Evolutionary conservation across 2,113 vertebrate species (phyloP), one percentile per base, ranked within the genome.

Genomic region (Indicator maculatus): DNA sequence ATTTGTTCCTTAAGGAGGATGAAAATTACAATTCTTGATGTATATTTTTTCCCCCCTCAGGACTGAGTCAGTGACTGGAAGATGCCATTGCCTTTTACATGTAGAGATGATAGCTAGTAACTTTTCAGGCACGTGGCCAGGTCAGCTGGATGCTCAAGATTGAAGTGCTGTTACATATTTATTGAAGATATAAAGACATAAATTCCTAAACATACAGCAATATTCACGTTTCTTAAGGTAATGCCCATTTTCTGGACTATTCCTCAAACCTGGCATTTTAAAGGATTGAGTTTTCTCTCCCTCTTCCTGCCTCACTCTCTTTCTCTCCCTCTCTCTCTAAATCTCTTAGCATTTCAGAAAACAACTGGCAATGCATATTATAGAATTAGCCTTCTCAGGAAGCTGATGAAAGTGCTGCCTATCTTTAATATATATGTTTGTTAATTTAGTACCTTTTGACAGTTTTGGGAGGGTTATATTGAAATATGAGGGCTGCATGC

Each of bases 401-500:
- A 74, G 16, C 12, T 69, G 33, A 59, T 16, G 11, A 79, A 63
- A 67, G 9, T 33, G 1, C 45, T 74, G 52, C 6, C 21, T 3
- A 20, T 53, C 19, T 21, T 76, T 75, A 78, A 36, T 58, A 45
- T 53, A n/a, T 19, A 2, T 65, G 9, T 60, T 73, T 80, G 13
- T 45, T 4, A 50, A 52, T 73, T 45, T 33, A 63, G 2, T 30
- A 27, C 9, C 2, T 72, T 75, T 71, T 83, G 8, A 39, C 13
- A 72, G 23, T 36, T 24, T 14, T 2, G 2, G 4, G 6, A 63
- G 5, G 3, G 7, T 86, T 38, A 28, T 50, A 47, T 9, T 83
- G n/a, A 59, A 71, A 2, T 30, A 38, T 1, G 1, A 58, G 6
- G 5, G 6, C 11, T 52, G 66, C 4, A 33, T 52, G 8, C 2